Evolutionary conservation across 1,140 invertebrate genomes (phyloP), one percentile per base, ranked within the genome.

Genomic region (Pristionchus pacificus): DNA sequence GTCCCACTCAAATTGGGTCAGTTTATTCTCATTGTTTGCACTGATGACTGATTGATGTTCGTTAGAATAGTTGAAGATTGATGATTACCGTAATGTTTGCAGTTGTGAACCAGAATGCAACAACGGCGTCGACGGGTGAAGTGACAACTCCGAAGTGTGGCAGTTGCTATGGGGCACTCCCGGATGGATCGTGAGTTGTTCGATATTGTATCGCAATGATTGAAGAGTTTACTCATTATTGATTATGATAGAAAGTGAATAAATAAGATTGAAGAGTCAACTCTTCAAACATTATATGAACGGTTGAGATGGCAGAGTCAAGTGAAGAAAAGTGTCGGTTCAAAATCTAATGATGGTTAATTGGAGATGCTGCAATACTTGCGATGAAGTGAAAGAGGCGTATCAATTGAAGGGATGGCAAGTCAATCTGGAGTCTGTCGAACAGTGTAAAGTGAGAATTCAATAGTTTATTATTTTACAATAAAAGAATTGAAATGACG

Each of bases 311-410:
- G n/a, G n/a, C n/a, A n/a, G n/a, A n/a, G n/a, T n/a, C n/a, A n/a
- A n/a, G n/a, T n/a, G n/a, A n/a, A n/a, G n/a, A n/a, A n/a, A n/a
- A n/a, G n/a, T n/a, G n/a, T n/a, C n/a, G n/a, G n/a, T n/a, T n/a
- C n/a, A n/a, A n/a, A n/a, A n/a, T n/a, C n/a, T n/a, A n/a, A n/a
- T n/a, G n/a, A n/a, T n/a, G n/a, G n/a, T n/a, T n/a, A 57, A 68
- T 86, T 87, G n/a, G 70, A 93, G 93, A 79, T 98, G 95, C 84
- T 98, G 95, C 85, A 96, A 97, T 84, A 95, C 93, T 32, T 98
- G 95, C 87, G 91, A 94, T 75, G 93, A 96, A 74, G 93, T 98
- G 0, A 90, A 90, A 85, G 90, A 93, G 85, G 94, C 94, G 0
- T 98, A 98, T 84, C 88, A 90, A 79, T 83, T 89, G 73, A 91